Percentiles rank a stretch among this genome's conserved stretches.
These are phyloP conservation scores for Tupaia chinensis DNA, from an alignment of 2,113 vertebrate genomes.

Conservation along the genomic window DNA sequence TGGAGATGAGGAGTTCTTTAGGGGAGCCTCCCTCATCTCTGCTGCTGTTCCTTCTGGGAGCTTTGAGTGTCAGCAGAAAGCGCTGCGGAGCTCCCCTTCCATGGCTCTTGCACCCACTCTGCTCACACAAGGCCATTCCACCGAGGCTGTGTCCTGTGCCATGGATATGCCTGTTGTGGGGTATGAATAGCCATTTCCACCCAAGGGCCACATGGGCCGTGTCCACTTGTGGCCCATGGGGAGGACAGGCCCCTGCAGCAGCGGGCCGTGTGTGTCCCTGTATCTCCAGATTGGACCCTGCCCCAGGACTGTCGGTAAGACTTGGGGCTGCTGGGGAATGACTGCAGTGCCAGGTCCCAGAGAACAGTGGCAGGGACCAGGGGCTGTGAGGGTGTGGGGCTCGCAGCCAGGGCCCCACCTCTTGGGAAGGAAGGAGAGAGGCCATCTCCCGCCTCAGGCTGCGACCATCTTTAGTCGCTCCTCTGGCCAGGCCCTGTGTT, in stretches of 20 bases:
- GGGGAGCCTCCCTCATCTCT: not conserved
- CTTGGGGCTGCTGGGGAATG: not conserved
- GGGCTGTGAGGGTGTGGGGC: not conserved
- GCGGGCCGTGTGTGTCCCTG: not conserved
- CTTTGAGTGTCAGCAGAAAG: not conserved
- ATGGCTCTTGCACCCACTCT: too few species aligned
- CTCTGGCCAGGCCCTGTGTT: constrained; percentile 82
- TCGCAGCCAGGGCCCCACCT: too few species aligned
- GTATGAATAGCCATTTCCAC: not conserved
- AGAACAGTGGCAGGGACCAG: not conserved
- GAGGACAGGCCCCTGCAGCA: rapidly evolving
- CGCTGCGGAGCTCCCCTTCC: too few species aligned
- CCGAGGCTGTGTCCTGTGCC: rapidly evolving
- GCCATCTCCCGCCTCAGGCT: constrained; percentile 76
- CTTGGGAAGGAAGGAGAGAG: not conserved
- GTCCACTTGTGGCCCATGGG: not conserved
- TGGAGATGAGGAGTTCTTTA: not conserved
- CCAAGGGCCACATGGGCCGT: not conserved
- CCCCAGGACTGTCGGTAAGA: not conserved
- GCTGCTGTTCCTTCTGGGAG: not conserved
- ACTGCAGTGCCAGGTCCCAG: too few species aligned
- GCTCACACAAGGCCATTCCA: too few species aligned
- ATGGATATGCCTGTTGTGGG: rapidly evolving
- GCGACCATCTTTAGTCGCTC: constrained; percentile 93
- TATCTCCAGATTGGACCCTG: not conserved